Evolutionary conservation across 2,113 vertebrate genomes (phyloP).

Genomic region (Mirza zaza): DNA sequence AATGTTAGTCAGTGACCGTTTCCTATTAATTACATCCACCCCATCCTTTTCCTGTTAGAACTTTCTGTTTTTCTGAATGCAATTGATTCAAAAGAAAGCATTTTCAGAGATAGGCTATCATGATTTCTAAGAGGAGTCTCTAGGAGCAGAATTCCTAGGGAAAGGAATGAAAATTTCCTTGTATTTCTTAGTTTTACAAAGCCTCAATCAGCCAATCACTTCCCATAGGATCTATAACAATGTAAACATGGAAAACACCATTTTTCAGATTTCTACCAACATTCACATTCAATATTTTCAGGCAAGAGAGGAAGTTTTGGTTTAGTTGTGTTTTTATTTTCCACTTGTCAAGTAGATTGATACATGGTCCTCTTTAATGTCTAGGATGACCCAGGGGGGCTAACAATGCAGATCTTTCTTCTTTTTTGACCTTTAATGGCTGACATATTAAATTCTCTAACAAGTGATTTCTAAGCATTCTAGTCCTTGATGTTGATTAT

Average conservation of each 20-base stretch:
- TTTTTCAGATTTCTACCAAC: not conserved
- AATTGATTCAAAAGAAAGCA: not conserved
- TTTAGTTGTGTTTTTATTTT: not conserved
- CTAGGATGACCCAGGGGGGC: not conserved
- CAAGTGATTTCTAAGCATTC: not conserved
- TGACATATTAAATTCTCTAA: not conserved
- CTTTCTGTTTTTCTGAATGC: not conserved
- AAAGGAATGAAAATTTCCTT: not conserved
- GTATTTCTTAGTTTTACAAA: not conserved
- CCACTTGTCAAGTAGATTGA: not conserved
- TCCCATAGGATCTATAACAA: not conserved
- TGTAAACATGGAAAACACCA: not conserved
- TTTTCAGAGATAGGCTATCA: not conserved
- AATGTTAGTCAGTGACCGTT: not conserved
- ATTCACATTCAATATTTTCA: not conserved
- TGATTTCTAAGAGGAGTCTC: not conserved
- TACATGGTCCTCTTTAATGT: not conserved
- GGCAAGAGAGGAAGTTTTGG: not conserved
- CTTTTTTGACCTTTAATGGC: not conserved
- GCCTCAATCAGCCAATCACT: not conserved
- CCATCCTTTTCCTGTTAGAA: not conserved
- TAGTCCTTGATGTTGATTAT: not conserved
- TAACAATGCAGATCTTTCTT: not conserved
- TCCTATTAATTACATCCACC: not conserved
- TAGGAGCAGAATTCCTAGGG: not conserved